These are phyloP conservation scores for Leistus spinibarbis DNA, from an alignment of 2,888 invertebrate species.

Conservation along the genomic window DNA sequence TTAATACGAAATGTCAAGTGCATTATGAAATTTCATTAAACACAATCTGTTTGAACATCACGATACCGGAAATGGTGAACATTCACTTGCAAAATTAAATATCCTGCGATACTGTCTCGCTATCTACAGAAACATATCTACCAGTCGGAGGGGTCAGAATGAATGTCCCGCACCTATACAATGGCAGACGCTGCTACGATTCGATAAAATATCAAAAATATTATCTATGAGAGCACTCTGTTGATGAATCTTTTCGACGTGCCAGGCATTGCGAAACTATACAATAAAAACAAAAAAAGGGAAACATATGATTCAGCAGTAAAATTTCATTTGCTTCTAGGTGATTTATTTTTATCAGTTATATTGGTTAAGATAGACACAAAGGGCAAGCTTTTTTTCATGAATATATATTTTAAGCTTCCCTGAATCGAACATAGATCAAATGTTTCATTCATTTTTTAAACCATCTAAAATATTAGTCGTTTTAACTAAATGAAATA, in stretches of 20 bases:
- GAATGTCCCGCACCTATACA: slow-evolving; percentile 18
- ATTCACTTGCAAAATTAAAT: slow-evolving; percentile 40
- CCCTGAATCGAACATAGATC: too few relatives aligned
- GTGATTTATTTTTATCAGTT: too few relatives aligned
- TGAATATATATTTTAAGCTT: too few relatives aligned
- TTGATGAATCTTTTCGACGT: slow-evolving; percentile 28
- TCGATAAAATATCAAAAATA: slow-evolving; percentile 34
- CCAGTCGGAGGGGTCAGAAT: slow-evolving; percentile 15
- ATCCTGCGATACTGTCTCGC: slow-evolving; percentile 28
- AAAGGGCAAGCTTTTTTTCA: too few relatives aligned
- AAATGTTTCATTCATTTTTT: too few relatives aligned
- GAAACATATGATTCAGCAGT: slow-evolving; percentile 29
- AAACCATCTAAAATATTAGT: too few relatives aligned
- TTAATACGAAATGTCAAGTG: not conserved
- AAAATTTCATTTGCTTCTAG: not conserved
- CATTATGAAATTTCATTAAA: slow-evolving; percentile 19
- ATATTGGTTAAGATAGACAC: too few relatives aligned
- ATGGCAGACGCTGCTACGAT: slow-evolving; percentile 1
- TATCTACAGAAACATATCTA: slow-evolving; percentile 28
- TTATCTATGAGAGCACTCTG: slow-evolving; percentile 32
- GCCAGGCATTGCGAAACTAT: slow-evolving; percentile 23
- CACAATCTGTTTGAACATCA: slow-evolving; percentile 32
- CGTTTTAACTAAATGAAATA: too few relatives aligned
- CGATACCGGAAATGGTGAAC: slow-evolving; percentile 36
- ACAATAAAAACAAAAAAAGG: slow-evolving; percentile 24